Evolutionary conservation across 2,797 vertebrate genomes (phyloP), one percentile per base, ranked within the genome.

Genomic region (Tokudaia tokunoshimensis): DNA sequence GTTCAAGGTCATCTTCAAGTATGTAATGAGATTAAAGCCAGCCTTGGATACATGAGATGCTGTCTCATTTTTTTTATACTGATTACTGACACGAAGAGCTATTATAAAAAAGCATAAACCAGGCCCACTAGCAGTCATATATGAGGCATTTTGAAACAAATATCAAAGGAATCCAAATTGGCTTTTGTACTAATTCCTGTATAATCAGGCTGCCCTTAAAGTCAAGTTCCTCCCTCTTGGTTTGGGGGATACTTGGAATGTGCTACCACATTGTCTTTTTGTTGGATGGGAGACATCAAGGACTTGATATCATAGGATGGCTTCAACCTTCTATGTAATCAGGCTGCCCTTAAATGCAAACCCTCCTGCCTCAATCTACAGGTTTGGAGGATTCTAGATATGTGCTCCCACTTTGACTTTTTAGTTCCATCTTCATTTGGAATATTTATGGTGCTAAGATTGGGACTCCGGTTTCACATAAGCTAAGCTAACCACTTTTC

Each of bases 31-130:
- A 47, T 50, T 50, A 11, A 84, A 34, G 44, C 6, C 19, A 67
- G 44, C 10, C 26, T 67, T 50, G 44, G 29, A 50, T 85, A 67
- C 44, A n/a, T 67, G 19, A 67, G 44, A n/a, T 22, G 4, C 61
- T 83, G 8, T 83, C 59, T 83, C 37, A 17, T 81, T 65, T 67
- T 31, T 34, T 65, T 5, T 92, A 4, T 89, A 59, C 31, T 88
- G 1, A 76, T 87, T 80, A 87, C 89, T 95, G 92, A 63, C 74
- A 50, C 29, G 26, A 95, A 94, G 20, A 84, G 41, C 22, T 78
- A 3, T 82, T 93, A 44, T 83, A 86, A 79, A 13, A 93, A 81
- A 89, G 34, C 41, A 92, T 89, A 79, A 97, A 80, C 13, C 50
- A 90, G 31, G 83, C 2, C n/a, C 26, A 89, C 82, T 59, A 94